Evolutionary conservation across 2,113 vertebrate genomes (phyloP), one percentile per base, ranked within the genome.

Genomic region (Haemorhous mexicanus): DNA sequence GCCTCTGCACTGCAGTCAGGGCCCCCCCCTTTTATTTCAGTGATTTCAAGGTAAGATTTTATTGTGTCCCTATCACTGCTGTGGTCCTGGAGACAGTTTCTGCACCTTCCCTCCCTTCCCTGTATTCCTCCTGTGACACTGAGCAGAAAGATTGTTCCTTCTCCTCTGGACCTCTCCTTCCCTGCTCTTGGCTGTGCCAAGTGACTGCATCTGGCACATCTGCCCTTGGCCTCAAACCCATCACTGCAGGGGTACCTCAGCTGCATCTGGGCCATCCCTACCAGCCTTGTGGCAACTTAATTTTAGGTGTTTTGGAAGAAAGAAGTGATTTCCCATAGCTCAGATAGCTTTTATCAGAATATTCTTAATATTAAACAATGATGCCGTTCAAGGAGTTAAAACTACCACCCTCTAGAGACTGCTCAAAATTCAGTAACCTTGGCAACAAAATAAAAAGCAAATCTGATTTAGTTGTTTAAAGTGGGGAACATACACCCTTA

Each of bases 351-450:
- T 77, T 53, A 81, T 70, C 43, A 41, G 44, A 89, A 47, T 80
- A 63, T 50, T 56, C 64, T 68, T 56, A 75, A 59, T 94, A 93
- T 90, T 84, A 84, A 88, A 64, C 53, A 70, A 52, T 32, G 41
- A 86, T 81, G 49, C 41, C 32, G 13, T 90, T 92, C 76, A 68
- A 20, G 0, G 44, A 84, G 69, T 95, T 92, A 90, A 96, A 96
- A 53, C 64, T 39, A 58, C 41, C 53, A 66, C 32, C 7, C 53
- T 78, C 52, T 17, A 63, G 76, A 89, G 61, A 82, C 87, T 94
- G 76, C 72, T 92, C 91, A 85, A 95, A 93, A 95, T 96, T 91
- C 94, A 49, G 95, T 95, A 87, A 92, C 95, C 96, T 84, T 93
- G 86, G 88, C 73, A 96, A 97, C 92, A 93, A 95, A 90, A 95